Percentiles rank a stretch among this genome's conserved stretches.
Conservation (phyloP, 2,113 vertebrate genomes). For the Gavia stellata region DNA sequence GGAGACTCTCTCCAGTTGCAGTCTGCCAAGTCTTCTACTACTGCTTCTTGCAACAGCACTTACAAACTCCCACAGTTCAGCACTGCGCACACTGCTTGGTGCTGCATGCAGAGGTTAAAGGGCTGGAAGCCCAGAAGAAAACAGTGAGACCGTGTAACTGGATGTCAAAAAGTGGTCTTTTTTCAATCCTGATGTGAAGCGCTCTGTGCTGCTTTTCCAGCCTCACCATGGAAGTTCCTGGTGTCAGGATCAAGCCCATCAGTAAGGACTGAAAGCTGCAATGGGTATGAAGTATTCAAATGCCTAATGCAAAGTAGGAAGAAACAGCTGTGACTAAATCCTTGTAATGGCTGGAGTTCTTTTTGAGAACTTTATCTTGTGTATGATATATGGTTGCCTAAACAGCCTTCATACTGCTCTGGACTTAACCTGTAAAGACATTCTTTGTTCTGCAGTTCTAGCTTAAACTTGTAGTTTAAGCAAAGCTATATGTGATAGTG, state of each 20-base stretch:
- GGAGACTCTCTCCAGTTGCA: background rate
- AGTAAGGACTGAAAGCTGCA: background rate
- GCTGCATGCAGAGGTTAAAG: background rate
- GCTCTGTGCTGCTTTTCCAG: background rate
- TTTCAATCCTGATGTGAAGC: background rate
- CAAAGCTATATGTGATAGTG: background rate
- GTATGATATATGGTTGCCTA: background rate
- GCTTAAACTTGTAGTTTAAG: background rate
- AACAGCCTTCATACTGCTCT: background rate
- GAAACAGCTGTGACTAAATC: background rate
- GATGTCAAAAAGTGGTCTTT: background rate
- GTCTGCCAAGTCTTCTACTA: background rate
- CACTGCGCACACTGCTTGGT: fast-evolving
- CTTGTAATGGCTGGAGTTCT: background rate
- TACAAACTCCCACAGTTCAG: background rate
- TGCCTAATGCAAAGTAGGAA: background rate
- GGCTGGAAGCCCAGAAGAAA: background rate
- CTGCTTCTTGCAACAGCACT: background rate
- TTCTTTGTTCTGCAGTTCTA: background rate
- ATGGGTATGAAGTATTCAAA: background rate
- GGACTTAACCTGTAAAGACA: background rate
- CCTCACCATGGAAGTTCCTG: background rate
- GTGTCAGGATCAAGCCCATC: background rate
- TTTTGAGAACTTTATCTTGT: background rate
- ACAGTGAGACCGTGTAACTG: background rate